Conservation (phyloP, 2,888 invertebrate species). For the Neelides folsomi region DNA sequence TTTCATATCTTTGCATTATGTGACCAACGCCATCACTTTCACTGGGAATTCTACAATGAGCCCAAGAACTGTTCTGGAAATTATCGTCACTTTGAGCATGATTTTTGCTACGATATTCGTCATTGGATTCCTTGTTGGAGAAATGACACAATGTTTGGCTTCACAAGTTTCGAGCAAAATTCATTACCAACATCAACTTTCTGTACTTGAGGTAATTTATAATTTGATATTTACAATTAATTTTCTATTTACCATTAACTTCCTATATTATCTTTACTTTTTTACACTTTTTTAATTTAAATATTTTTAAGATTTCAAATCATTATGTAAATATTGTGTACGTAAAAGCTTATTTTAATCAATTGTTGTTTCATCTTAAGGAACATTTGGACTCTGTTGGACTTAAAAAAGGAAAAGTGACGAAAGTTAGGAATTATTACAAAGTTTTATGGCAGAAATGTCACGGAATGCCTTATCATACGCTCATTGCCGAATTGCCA, state of each 20-base stretch:
- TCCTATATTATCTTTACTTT: too few relatives aligned
- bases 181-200: conserved; percentile 25
- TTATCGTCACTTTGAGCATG: conserved; percentile 16
- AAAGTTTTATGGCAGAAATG: conserved; percentile 18
- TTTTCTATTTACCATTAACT: too few relatives aligned
- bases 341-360: too few relatives aligned
- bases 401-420: conserved; percentile 16
- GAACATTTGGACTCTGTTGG: conserved; percentile 19
- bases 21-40: conserved; percentile 21
- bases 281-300: background rate
- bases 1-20: conserved; percentile 23
- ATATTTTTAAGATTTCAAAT: too few relatives aligned
- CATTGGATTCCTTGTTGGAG: conserved; percentile 26
- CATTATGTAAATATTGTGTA: too few relatives aligned
- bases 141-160: conserved; percentile 28
- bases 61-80: conserved; percentile 12
- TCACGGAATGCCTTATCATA: conserved; percentile 15
- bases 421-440: conserved; percentile 20
- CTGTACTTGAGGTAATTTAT: conserved; percentile 19
- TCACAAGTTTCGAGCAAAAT: conserved; percentile 29
- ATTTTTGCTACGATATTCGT: conserved; percentile 22
- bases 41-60: conserved; percentile 20
- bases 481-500: conserved; percentile 19
- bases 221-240: background rate
- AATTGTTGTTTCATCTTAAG: conserved; percentile 10